phyloP scores from a whole-genome alignment of 2,888 invertebrate genomes.

The Phortica magna region DNA sequence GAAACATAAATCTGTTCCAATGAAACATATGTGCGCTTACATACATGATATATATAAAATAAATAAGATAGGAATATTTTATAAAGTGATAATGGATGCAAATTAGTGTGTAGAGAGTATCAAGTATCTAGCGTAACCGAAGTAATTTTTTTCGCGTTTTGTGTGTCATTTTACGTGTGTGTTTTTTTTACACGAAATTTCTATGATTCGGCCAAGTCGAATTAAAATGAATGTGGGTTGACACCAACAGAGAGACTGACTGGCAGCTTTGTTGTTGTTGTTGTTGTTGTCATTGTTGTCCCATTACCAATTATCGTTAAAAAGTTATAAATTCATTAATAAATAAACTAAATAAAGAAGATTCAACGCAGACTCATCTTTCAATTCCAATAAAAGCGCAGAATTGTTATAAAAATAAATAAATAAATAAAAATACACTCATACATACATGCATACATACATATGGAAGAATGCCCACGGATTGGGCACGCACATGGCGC shows the following conservation, averaged over 20 bases:
- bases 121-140: too few species aligned
- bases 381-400: conserved; percentile 1
- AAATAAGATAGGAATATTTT: too few species aligned
- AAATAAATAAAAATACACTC: background rate
- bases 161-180: too few species aligned
- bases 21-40: too few species aligned
- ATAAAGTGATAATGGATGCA: too few species aligned
- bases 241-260: background rate
- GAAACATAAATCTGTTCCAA: too few species aligned
- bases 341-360: conserved; percentile 28
- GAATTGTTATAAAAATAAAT: conserved; percentile 15
- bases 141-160: too few species aligned
- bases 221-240: background rate
- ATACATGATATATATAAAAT: too few species aligned
- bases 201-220: background rate
- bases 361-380: conserved; percentile 19
- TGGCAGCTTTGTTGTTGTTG: conserved; percentile 55
- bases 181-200: background rate
- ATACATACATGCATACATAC: background rate
- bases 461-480: background rate
- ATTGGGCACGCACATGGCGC: background rate
- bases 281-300: conserved; percentile 50
- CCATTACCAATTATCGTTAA: conserved; percentile 68
- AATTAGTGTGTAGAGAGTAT: too few species aligned
- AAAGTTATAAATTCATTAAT: conserved; percentile 60